These are phyloP conservation scores for Lagodon rhomboides DNA, from an alignment of 2,797 vertebrate genomes.

Conservation along the genomic window DNA sequence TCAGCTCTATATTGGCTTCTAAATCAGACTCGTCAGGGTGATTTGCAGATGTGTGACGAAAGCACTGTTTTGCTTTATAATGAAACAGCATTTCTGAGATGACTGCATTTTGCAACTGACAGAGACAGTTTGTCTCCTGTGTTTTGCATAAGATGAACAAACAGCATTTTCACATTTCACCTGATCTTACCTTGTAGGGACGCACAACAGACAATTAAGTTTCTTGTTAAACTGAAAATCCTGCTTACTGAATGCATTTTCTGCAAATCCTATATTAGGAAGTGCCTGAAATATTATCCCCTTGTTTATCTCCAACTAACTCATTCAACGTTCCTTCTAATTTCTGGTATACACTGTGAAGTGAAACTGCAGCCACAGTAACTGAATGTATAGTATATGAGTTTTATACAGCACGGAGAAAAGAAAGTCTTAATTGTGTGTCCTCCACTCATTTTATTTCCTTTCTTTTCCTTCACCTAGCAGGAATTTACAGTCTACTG, in stretches of 20 bases:
- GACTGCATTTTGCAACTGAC: conserved; percentile 13
- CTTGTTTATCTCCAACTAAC: background rate
- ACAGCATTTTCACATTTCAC: conserved; percentile 21
- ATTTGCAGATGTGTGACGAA: conserved; percentile 36
- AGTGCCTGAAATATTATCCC: background rate
- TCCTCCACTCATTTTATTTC: background rate
- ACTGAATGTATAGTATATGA: background rate
- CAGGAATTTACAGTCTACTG: conserved; percentile 5
- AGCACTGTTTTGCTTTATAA: conserved; percentile 22
- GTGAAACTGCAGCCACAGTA: conserved; percentile 1
- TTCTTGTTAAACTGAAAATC: conserved; percentile 2
- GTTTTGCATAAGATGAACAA: conserved; percentile 16
- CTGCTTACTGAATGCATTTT: conserved; percentile 6
- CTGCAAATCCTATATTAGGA: conserved; percentile 4
- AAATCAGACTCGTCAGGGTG: conserved; percentile 29
- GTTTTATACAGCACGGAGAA: background rate
- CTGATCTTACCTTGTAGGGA: conserved; percentile 1
- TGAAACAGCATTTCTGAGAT: conserved; percentile 26
- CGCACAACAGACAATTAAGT: background rate
- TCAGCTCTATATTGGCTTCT: conserved; percentile 38
- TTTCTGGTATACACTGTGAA: background rate
- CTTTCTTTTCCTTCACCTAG: background rate
- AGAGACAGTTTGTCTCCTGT: conserved; percentile 10
- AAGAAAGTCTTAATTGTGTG: background rate
- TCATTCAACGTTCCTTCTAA: background rate